Evolutionary conservation across 2,888 invertebrate genomes (phyloP).

Genomic region (Eristalinus aeneus): DNA sequence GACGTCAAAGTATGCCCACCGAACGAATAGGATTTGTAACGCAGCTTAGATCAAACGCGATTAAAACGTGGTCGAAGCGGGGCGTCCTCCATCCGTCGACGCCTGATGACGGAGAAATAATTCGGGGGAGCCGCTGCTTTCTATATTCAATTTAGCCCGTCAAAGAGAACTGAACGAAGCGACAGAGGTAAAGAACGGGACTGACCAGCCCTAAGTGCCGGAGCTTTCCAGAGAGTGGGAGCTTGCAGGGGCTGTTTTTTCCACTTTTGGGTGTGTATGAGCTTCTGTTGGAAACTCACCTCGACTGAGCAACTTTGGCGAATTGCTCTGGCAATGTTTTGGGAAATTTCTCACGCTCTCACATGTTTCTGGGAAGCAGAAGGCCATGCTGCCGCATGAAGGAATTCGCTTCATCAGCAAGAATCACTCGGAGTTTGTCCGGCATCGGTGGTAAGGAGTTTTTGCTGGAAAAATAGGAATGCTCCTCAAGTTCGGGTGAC

Average conservation of each 20-base stretch:
- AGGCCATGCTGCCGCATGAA: background rate
- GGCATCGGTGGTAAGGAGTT: background rate
- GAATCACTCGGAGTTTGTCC: background rate
- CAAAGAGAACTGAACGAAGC: conserved; percentile 21
- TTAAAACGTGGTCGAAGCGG: background rate
- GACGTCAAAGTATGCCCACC: background rate
- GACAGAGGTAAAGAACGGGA: background rate
- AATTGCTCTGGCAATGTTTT: conserved; percentile 15
- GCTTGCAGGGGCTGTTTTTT: background rate
- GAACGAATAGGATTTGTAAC: background rate
- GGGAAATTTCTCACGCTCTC: conserved; percentile 25
- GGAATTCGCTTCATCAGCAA: background rate
- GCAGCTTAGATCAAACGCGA: background rate
- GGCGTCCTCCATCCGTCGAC: background rate
- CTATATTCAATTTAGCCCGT: background rate
- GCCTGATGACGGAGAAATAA: conserved; percentile 1
- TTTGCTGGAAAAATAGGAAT: background rate
- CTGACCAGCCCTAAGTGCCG: background rate
- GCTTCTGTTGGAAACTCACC: conserved; percentile 19
- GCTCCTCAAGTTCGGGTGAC: too few species aligned
- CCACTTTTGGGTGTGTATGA: conserved; percentile 44
- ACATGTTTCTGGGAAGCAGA: background rate
- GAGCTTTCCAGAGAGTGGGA: background rate
- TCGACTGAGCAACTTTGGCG: conserved; percentile 39
- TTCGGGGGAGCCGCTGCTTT: background rate